Evolutionary conservation across 2,113 vertebrate species (phyloP).

Genomic region (Prionailurus viverrinus): DNA sequence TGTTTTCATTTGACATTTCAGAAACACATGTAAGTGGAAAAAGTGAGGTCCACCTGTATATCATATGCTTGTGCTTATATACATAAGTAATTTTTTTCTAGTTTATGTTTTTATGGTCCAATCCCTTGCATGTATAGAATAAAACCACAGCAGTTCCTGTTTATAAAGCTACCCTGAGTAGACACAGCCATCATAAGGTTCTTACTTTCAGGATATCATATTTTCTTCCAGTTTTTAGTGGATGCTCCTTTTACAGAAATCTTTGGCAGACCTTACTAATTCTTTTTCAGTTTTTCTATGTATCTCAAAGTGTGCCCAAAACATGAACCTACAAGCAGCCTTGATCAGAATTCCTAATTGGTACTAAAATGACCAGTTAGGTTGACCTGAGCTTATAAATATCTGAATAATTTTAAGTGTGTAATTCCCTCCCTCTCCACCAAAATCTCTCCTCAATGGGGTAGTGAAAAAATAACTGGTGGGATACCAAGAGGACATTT

Average conservation of each 20-base stretch:
- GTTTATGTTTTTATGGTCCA: conserved; percentile 4
- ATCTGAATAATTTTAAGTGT: neutral
- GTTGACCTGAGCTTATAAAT: neutral
- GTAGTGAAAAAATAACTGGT: conserved; percentile 24
- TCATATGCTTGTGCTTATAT: neutral
- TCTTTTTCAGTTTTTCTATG: neutral
- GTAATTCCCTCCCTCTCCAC: neutral
- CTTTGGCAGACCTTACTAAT: neutral
- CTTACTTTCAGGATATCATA: conserved; percentile 16
- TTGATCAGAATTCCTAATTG: conserved; percentile 47
- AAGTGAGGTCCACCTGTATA: conserved; percentile 21
- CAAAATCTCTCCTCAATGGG: neutral
- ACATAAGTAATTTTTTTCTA: conserved; percentile 42
- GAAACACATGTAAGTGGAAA: neutral
- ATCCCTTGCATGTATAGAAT: neutral
- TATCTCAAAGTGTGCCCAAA: neutral
- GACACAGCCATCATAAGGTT: neutral
- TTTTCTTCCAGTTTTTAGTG: neutral
- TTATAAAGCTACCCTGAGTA: conserved; percentile 31
- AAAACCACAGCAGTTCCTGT: conserved; percentile 26
- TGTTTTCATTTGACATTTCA: conserved; percentile 43
- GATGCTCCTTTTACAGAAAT: neutral
- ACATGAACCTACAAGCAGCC: neutral
- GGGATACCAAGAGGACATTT: neutral
- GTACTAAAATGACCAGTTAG: conserved; percentile 19